Base-by-base conservation (phyloP, 2,888 invertebrate species). In the Drosophila fulvimacula region DNA sequence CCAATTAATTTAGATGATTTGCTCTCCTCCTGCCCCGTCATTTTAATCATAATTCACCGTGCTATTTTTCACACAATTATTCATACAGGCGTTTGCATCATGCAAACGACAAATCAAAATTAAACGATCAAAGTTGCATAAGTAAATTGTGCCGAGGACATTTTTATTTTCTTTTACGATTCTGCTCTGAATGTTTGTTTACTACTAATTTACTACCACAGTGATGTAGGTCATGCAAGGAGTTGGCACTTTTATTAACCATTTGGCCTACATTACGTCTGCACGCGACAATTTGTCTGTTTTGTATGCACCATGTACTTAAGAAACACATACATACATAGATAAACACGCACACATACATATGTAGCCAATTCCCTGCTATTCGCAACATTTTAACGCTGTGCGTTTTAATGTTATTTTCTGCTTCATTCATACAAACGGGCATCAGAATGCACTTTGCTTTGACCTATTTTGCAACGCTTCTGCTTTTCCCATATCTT, bases 201-300 rank as follows among this genome's bases (percentile, higher is more conserved):
- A 36, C 34, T 53, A 38, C n/a, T n/a, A n/a, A n/a, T n/a, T n/a
- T n/a, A n/a, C 44, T 21, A 9, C 13, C 27, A n/a, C 34, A n/a
- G 46, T 64, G 73, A 85, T 86, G 70, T 86, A 76, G 86, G 88
- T 88, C 86, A 81, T 63, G 74, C 62, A 74, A 86, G 88, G 87
- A 88, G 87, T 76, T 76, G 73, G 76, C 74, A 71, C 73, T 78
- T 72, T 81, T 81, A 74, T 80, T 80, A 73, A 72, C 60, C 72
- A 51, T 67, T 71, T 73, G 81, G 70, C 82, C 76, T 68, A 79
- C 67, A 69, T 85, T 77, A 49, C 27, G 21, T 58, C 66, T 69
- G 69, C 75, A 75, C 79, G 69, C 79, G 62, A 76, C 70, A 32
- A 48, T 30, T 56, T 36, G 21, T 39, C 30, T 52, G n/a, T n/a